phyloP scores from a whole-genome alignment of 2,797 vertebrate genomes.

The Sarcophilus harrisii region DNA sequence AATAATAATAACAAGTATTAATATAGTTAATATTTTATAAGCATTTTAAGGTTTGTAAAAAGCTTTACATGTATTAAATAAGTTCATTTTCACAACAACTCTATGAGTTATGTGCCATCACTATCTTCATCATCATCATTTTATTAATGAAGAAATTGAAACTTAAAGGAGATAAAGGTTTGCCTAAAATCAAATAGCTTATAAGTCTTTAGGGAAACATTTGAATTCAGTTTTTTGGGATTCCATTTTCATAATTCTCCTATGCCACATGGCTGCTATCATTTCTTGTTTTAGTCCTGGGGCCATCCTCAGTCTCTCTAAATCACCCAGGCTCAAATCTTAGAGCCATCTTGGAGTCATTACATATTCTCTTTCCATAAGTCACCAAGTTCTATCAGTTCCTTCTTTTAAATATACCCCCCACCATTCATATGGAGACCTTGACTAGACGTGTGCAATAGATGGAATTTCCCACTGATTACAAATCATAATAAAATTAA shows the following conservation, averaged over 20 bases:
- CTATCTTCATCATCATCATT: neutral
- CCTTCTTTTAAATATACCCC: neutral
- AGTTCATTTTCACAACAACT: neutral
- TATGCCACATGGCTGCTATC: neutral
- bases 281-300: neutral
- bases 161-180: neutral
- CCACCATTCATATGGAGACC: neutral
- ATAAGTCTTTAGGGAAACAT: neutral
- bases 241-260: neutral
- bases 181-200: neutral
- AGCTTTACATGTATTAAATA: neutral
- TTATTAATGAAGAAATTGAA: neutral
- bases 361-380: neutral
- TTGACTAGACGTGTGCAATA: neutral
- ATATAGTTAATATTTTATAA: neutral
- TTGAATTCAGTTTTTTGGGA: neutral
- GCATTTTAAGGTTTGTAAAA: neutral
- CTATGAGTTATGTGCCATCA: neutral
- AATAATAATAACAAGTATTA: neutral
- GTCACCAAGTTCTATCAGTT: neutral
- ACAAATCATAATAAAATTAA: neutral
- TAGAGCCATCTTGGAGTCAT: neutral
- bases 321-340: neutral
- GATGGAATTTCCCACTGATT: neutral
- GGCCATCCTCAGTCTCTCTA: neutral